Evolutionary conservation across 1,140 invertebrate genomes (phyloP).

Genomic region (Brachystomella parvula): DNA sequence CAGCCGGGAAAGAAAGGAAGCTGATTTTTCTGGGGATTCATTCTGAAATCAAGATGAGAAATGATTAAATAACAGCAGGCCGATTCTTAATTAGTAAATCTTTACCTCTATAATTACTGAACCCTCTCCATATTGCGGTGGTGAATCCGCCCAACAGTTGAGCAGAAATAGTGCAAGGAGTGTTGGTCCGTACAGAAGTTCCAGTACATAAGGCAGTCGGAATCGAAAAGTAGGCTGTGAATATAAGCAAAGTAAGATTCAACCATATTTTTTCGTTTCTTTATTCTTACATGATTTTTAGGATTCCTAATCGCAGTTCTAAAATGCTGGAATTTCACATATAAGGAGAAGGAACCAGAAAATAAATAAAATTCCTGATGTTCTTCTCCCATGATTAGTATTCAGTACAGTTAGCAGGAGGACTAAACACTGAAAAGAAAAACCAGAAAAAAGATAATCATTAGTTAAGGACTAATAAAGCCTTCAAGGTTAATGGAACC

Average conservation of each 20-base stretch:
- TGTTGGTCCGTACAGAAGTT: conserved; percentile 70
- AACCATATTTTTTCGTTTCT: background rate
- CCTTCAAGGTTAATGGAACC: background rate
- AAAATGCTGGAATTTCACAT: conserved; percentile 62
- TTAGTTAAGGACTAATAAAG: no score
- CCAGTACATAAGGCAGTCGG: conserved; percentile 57
- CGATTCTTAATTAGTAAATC: background rate
- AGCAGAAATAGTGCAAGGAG: conserved; percentile 63
- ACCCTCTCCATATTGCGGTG: conserved; percentile 17
- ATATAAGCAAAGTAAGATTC: conserved; percentile 60
- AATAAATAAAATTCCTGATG: conserved; percentile 78
- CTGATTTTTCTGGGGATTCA: conserved; percentile 16
- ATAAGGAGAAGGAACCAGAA: conserved; percentile 74
- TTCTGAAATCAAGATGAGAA: conserved; percentile 4
- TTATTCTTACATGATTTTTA: background rate
- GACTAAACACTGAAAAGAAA: background rate
- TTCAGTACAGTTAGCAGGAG: background rate
- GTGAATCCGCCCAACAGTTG: conserved; percentile 59
- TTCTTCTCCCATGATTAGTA: conserved; percentile 60
- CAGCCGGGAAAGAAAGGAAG: conserved; percentile 18
- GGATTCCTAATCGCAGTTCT: conserved; percentile 47
- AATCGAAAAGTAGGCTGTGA: conserved; percentile 44
- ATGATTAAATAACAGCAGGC: background rate
- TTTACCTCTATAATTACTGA: background rate
- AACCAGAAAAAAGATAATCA: no score